Percentiles rank a stretch among this genome's conserved stretches.
phyloP scores from a whole-genome alignment of 2,113 vertebrate species.

The Gadus macrocephalus region DNA sequence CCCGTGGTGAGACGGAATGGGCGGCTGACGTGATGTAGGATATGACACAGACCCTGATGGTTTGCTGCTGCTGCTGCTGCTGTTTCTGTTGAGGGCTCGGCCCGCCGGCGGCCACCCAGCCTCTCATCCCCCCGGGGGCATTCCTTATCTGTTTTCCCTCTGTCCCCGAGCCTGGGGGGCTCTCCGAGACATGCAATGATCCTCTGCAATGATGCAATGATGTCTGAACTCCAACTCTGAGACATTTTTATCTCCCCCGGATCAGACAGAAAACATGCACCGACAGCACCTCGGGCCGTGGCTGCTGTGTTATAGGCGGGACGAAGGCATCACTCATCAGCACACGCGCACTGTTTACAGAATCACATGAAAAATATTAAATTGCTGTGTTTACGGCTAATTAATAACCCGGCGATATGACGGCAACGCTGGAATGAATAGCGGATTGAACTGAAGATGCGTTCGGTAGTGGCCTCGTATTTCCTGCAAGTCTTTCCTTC shows the following conservation, averaged over 20 bases:
- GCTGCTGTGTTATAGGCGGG: not conserved
- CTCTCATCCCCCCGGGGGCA: conserved; percentile 48
- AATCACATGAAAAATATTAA: too few relatives aligned
- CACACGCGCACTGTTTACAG: not conserved
- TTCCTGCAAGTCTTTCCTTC: not conserved
- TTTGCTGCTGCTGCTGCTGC: conserved; percentile 60
- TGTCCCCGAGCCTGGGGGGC: conserved; percentile 48
- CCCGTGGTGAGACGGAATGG: conserved; percentile 55
- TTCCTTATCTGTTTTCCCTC: conserved; percentile 61
- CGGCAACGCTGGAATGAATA: too few relatives aligned
- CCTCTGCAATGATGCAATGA: too few relatives aligned
- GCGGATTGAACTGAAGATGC: too few relatives aligned
- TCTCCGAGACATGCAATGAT: conserved; percentile 42
- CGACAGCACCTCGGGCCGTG: conserved; percentile 21
- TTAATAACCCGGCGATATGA: too few relatives aligned
- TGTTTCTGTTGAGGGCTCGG: conserved; percentile 47
- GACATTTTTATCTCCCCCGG: conserved; percentile 45
- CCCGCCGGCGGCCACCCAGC: conserved; percentile 40
- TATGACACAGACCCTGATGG: conserved; percentile 72
- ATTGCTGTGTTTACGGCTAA: too few relatives aligned
- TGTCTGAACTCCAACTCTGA: conserved; percentile 49
- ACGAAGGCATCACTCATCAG: too few relatives aligned
- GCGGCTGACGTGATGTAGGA: conserved; percentile 66
- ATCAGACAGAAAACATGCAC: conserved; percentile 34
- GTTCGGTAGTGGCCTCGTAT: not conserved